These are phyloP conservation scores for Heterodera carotae DNA, from an alignment of 1,140 invertebrate species.

Conservation along the genomic window DNA sequence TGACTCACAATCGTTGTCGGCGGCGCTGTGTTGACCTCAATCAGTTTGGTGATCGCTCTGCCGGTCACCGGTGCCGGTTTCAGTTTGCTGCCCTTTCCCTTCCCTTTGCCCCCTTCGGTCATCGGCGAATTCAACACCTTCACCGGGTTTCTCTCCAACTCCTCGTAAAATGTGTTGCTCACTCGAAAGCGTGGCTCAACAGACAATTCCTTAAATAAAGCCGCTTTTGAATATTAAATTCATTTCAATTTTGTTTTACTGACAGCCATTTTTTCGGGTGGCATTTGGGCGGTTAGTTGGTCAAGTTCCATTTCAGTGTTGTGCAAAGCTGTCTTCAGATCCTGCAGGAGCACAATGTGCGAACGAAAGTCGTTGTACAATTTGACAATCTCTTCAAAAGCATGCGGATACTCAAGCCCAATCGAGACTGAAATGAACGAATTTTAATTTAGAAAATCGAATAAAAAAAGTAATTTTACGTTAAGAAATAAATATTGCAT, in stretches of 20 bases:
- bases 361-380: conserved; percentile 51
- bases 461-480: too few relatives aligned
- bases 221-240: too few relatives aligned
- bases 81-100: conserved; percentile 17
- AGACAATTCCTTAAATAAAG: conserved; percentile 18
- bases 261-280: conserved; percentile 32
- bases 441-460: neutral
- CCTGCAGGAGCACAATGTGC: conserved; percentile 49
- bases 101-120: conserved; percentile 2
- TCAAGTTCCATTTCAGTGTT: conserved; percentile 42
- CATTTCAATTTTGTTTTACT: neutral
- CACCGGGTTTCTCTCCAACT: conserved; percentile 11
- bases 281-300: conserved; percentile 22
- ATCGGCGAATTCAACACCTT: conserved; percentile 8
- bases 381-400: conserved; percentile 48
- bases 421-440: conserved; percentile 31
- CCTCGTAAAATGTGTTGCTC: conserved; percentile 22
- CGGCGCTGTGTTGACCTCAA: conserved; percentile 11
- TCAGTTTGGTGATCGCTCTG: conserved; percentile 21
- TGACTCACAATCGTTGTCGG: conserved; percentile 3
- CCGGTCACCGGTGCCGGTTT: conserved; percentile 17
- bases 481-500: too few relatives aligned
- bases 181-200: conserved; percentile 26
- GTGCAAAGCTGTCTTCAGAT: conserved; percentile 47
- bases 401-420: conserved; percentile 36